Evolutionary conservation across 2,113 vertebrate genomes (phyloP).

Genomic region (Bungarus multicinctus): DNA sequence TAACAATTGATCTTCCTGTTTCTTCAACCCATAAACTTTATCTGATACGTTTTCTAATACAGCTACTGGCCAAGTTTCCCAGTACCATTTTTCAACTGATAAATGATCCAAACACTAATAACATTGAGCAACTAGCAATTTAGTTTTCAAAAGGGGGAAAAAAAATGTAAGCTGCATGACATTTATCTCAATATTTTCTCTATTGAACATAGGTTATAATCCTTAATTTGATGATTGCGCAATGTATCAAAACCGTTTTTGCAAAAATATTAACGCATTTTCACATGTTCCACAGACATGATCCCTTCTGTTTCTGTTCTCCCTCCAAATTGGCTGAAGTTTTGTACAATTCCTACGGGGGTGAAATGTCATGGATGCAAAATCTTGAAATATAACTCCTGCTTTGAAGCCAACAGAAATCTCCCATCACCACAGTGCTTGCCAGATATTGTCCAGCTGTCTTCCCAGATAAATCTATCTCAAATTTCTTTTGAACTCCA

Average conservation of each 20-base stretch:
- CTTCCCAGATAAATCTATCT: not conserved
- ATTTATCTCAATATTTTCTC: not conserved
- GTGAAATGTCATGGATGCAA: not conserved
- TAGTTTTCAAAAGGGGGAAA: not conserved
- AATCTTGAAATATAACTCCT: not conserved
- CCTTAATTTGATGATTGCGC: not conserved
- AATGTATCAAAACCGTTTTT: not conserved
- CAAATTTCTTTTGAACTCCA: not conserved
- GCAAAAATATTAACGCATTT: not conserved
- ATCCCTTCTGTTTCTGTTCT: not conserved
- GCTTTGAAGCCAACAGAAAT: not conserved
- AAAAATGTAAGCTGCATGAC: not conserved
- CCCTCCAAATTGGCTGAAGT: not conserved
- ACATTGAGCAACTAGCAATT: not conserved
- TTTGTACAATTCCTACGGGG: not conserved
- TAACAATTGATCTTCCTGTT: not conserved
- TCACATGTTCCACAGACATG: not conserved
- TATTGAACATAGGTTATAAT: not conserved
- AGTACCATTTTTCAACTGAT: not conserved
- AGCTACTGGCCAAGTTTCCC: not conserved
- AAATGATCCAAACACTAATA: not conserved
- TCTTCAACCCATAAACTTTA: not conserved
- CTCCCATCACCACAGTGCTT: not conserved
- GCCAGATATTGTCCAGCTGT: not conserved
- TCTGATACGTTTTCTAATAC: not conserved